phyloP scores from a whole-genome alignment of 2,888 invertebrate genomes.

The Flexamia atlantica region DNA sequence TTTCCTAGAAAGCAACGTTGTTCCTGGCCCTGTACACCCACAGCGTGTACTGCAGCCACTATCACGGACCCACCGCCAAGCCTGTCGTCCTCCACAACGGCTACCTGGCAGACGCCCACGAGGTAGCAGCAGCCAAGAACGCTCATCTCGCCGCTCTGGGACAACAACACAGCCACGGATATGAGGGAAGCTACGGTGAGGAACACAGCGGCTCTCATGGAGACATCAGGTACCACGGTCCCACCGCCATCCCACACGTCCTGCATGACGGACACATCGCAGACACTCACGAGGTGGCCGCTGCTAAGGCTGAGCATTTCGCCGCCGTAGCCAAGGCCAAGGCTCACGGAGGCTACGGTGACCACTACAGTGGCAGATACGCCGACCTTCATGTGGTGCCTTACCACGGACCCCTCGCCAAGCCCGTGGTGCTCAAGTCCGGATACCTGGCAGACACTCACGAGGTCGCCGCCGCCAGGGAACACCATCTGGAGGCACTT shows the following conservation, averaged over 20 bases:
- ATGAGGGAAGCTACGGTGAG: not conserved
- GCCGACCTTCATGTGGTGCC: not conserved
- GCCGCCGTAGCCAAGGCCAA: not conserved
- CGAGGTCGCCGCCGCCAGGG: slow-evolving; percentile 36
- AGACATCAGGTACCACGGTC: slow-evolving; percentile 34
- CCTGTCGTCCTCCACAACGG: slow-evolving; percentile 35
- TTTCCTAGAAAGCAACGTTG: not conserved
- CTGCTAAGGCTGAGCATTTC: not conserved
- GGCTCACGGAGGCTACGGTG: not conserved
- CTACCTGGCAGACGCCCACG: slow-evolving; percentile 23
- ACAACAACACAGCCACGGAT: slow-evolving; percentile 2
- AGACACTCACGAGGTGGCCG: slow-evolving; percentile 30
- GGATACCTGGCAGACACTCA: slow-evolving; percentile 48
- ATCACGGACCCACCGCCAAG: slow-evolving; percentile 31
- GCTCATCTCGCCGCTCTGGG: slow-evolving; percentile 36
- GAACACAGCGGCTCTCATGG: slow-evolving; percentile 17
- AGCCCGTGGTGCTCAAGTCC: slow-evolving; percentile 7
- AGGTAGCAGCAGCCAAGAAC: slow-evolving; percentile 38
- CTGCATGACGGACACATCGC: slow-evolving; percentile 5
- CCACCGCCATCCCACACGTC: slow-evolving; percentile 12
- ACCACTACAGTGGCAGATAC: not conserved
- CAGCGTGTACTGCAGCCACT: slow-evolving; percentile 8
- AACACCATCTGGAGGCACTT: slow-evolving; percentile 8
- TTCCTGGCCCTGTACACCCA: not conserved
- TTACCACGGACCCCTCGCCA: slow-evolving; percentile 41